Evolutionary conservation across 2,113 vertebrate genomes (phyloP), one percentile per base, ranked within the genome.

Genomic region (Neofelis nebulosa): DNA sequence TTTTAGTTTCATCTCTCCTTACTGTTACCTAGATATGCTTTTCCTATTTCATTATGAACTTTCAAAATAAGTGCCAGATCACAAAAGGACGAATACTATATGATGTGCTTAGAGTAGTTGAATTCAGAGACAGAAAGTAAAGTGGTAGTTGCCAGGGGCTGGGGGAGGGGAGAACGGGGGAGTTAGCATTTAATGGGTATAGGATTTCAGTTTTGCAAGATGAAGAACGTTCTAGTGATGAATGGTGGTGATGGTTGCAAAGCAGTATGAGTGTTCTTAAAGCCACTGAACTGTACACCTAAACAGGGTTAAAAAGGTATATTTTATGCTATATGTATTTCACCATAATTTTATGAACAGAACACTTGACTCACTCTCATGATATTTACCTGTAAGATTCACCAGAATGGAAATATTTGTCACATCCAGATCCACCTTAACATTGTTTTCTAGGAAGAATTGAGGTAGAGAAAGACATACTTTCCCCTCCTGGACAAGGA

Each of bases 111-210:
- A 27, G 23, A 52, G 68, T 0, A 48, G 3, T 80, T 36, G 36
- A 41, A 82, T 45, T 61, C 48, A 38, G 61, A 89, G n/a, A 36
- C 57, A 50, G 68, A 78, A 18, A 12, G 1, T 9, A 74, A 41
- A 61, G 23, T 0, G 38, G 55, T 3, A 1, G 68, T 33, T 8
- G 16, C 12, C 55, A 55, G 45, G 90, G 12, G 7, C 19, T 33
- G 4, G 2, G 3, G 4, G 7, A 3, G 15, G 15, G 1, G 3
- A 73, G 0, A 4, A 15, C 4, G 9, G 41, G 16, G 4, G 4
- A 52, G 7, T 50, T 38, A 1, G 13, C 14, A 36, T 21, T 38
- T 50, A 79, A 92, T 12, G n/a, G 65, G 48, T 29, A 52, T 6
- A 33, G 36, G 48, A 84, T 69, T 33, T 63, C n/a, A 55, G 13